Evolutionary conservation across 2,888 invertebrate genomes (phyloP).

Genomic region (Lamproptera curius): DNA sequence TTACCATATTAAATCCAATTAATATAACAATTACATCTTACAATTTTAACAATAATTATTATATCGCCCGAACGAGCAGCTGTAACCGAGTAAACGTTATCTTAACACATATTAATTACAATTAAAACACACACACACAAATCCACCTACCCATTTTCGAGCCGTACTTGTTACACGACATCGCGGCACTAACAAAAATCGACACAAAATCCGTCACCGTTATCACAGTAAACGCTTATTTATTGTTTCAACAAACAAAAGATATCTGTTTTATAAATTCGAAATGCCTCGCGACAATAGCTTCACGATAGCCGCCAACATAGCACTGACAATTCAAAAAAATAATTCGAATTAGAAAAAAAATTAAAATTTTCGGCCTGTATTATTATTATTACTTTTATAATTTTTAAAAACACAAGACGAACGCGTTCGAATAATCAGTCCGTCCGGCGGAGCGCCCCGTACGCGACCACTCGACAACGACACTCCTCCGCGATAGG

Average conservation of each 20-base stretch:
- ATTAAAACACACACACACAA: slow-evolving; percentile 5
- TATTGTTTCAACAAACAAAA: slow-evolving; percentile 28
- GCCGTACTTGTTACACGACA: slow-evolving; percentile 22
- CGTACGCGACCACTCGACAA: slow-evolving; percentile 26
- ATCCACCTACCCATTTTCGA: slow-evolving; percentile 26
- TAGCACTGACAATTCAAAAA: slow-evolving; percentile 15
- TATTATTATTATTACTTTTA: slow-evolving; percentile 20
- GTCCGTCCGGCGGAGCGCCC: slow-evolving; percentile 23
- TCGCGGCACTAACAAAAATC: slow-evolving; percentile 25
- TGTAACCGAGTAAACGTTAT: too few relatives aligned
- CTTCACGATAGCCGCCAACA: slow-evolving; percentile 23
- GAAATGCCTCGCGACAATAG: slow-evolving; percentile 28
- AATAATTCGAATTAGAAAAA: slow-evolving; percentile 8
- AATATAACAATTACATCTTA: neutral
- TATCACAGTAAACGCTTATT: slow-evolving; percentile 22
- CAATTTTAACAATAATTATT: neutral
- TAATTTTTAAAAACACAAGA: slow-evolving; percentile 26
- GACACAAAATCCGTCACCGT: slow-evolving; percentile 25
- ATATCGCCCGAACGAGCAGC: too few relatives aligned
- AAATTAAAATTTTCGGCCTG: slow-evolving; percentile 5
- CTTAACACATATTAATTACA: too few relatives aligned
- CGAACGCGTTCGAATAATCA: slow-evolving; percentile 29
- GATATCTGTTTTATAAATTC: slow-evolving; percentile 26
- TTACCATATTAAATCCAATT: too few relatives aligned
- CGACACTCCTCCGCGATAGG: slow-evolving; percentile 30